phyloP scores from a whole-genome alignment of 2,113 vertebrate genomes.

The Indri indri region DNA sequence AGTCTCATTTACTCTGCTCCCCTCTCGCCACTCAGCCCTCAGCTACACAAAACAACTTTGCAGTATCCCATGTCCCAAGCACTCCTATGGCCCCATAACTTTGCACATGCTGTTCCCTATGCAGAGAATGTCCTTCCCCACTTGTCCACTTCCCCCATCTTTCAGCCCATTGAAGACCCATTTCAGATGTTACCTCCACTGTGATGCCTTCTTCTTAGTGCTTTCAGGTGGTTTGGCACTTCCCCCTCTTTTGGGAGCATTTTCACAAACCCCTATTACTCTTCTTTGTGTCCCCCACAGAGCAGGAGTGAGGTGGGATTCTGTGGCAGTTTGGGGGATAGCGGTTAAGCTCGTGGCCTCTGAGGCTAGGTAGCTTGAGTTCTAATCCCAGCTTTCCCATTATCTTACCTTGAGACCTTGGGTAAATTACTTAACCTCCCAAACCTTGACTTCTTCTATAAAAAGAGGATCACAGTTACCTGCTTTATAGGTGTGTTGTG shows the following conservation, averaged over 20 bases:
- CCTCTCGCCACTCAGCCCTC: not conserved
- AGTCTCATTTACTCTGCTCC: not conserved
- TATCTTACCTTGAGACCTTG: constrained; percentile 14
- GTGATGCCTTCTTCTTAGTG: not conserved
- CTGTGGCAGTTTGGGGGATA: not conserved
- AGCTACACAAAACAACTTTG: not conserved
- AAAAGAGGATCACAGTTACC: not conserved
- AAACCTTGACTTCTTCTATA: constrained; percentile 8
- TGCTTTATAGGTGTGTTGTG: constrained; percentile 2
- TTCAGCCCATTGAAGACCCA: not conserved
- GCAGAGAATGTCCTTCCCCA: not conserved
- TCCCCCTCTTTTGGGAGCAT: not conserved
- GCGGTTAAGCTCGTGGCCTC: constrained; percentile 1
- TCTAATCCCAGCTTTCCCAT: not conserved
- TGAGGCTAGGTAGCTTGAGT: not conserved
- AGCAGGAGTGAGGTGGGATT: not conserved
- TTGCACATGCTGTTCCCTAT: not conserved
- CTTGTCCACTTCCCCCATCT: not conserved
- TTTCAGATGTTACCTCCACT: not conserved
- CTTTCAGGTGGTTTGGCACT: not conserved
- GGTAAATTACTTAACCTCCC: not conserved
- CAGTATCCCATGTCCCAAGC: not conserved
- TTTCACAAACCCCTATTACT: not conserved
- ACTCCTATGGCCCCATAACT: not conserved
- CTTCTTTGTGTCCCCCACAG: not conserved